phyloP scores from a whole-genome alignment of 1,140 invertebrate species.

The Lysiphlebus fabarum region DNA sequence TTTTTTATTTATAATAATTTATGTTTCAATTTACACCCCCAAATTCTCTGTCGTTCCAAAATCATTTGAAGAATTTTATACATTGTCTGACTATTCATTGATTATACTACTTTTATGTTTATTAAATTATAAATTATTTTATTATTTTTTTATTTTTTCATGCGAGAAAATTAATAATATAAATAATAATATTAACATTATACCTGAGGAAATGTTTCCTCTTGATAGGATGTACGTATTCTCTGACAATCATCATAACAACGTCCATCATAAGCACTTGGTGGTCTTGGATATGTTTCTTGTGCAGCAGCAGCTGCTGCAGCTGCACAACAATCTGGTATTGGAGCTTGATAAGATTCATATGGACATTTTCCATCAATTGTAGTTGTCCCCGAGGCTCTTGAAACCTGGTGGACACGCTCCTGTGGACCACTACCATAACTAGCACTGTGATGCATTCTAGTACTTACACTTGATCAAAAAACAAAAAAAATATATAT shows the following conservation, averaged over 20 bases:
- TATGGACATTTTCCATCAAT: conserved; percentile 50
- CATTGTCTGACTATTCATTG: too few relatives aligned
- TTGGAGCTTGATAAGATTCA: conserved; percentile 47
- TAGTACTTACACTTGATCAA: background rate
- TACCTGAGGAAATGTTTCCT: conserved; percentile 50
- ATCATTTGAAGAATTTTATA: too few relatives aligned
- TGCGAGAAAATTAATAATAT: too few relatives aligned
- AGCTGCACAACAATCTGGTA: conserved; percentile 51
- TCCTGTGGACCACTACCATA: conserved; percentile 50
- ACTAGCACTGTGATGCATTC: conserved; percentile 41
- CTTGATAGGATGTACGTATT: conserved; percentile 45
- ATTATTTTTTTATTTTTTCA: too few relatives aligned
- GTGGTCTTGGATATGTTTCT: conserved; percentile 48
- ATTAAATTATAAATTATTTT: too few relatives aligned
- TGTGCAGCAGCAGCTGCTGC: conserved; percentile 41
- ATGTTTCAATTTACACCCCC: background rate
- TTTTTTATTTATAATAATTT: background rate
- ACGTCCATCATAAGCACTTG: conserved; percentile 48
- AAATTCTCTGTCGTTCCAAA: background rate
- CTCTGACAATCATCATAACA: conserved; percentile 52
- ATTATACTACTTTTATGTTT: too few relatives aligned
- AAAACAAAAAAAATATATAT: too few relatives aligned
- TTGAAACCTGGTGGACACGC: conserved; percentile 46
- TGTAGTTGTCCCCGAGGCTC: conserved; percentile 25
- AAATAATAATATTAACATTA: background rate